Evolutionary conservation across 1,140 invertebrate species (phyloP).

Genomic region (Halotydeus destructor): DNA sequence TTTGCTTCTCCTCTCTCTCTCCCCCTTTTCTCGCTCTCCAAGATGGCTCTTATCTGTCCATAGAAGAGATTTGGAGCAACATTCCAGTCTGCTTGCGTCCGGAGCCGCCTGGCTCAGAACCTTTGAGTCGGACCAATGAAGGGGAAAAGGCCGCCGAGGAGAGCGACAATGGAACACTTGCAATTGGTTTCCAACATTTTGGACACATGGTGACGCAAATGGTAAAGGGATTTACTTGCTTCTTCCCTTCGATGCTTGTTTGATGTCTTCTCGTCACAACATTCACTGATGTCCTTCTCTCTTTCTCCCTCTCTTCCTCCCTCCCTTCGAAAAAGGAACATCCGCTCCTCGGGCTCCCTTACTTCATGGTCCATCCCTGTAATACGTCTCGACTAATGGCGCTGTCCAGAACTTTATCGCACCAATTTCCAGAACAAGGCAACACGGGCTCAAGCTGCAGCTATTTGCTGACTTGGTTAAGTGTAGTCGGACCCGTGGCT

Average conservation of each 20-base stretch:
- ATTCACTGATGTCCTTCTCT: neutral
- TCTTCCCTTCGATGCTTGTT: neutral
- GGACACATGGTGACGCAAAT: constrained; percentile 9
- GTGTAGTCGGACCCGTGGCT: constrained; percentile 5
- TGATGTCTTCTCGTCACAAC: neutral
- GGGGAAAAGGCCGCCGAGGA: neutral
- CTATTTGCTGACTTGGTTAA: constrained; percentile 11
- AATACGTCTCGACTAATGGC: constrained; percentile 12
- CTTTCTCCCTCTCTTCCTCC: neutral
- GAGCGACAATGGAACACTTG: neutral
- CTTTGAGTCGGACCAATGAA: neutral
- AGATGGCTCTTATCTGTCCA: constrained; percentile 1
- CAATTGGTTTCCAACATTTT: constrained; percentile 4
- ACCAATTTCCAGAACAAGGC: neutral
- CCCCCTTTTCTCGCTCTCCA: too few species aligned
- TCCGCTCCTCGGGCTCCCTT: constrained; percentile 5
- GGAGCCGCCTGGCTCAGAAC: neutral
- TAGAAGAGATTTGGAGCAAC: constrained; percentile 6
- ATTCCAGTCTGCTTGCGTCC: too few species aligned
- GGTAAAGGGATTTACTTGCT: constrained; percentile 2
- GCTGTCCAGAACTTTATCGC: neutral
- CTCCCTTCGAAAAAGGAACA: constrained; percentile 7
- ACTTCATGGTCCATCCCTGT: constrained; percentile 13
- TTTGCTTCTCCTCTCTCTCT: too few species aligned
- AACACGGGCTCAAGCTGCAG: neutral